Evolutionary conservation across 1,140 invertebrate species (phyloP), one percentile per base, ranked within the genome.

Genomic region (Chionoecetes opilio): DNA sequence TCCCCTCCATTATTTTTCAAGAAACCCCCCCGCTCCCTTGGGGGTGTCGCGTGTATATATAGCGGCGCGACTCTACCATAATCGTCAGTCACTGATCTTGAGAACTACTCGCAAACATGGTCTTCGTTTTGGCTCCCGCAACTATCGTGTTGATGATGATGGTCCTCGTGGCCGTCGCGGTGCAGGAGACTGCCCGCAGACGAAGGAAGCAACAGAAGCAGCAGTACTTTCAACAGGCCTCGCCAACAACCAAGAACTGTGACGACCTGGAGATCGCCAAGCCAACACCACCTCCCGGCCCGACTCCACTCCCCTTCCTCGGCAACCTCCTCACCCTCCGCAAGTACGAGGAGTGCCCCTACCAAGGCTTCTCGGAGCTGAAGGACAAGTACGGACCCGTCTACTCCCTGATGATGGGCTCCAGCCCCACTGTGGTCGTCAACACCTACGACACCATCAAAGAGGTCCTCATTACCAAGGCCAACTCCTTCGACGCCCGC

Each of bases 391-490:
- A 98, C 96, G 98, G 98, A 1, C 98, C 98, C 91, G 98, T 99
- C 75, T 99, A 98, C 97, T 97, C 97, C 82, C 97, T 99, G 82
- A 98, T 97, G 75, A 97, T 99, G 88, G 98, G 98, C 0, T 97
- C 97, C 0, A 97, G 97, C 0, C 97, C 98, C 31, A 98, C 98
- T 96, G 97, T 99, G 5, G 98, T 99, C 21, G 98, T 99, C 32
- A 99, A 98, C 96, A 98, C 98, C 96, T 97, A 98, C 96, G 97
- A 98, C 3, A 96, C 98, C 21, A 98, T 99, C 96, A 98, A 98
- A 95, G 98, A 98, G 97, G 98, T 99, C 29, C 97, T 99, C 26
- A 98, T 99, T 96, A 97, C 98, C 94, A 98, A 98, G 97, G 98
- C 98, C 63, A 98, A 98, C 93, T 98, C 98, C 96, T 99, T 99